A percentile compares a stretch with the other conserved stretches of the same genome.
Conservation (phyloP, 2,888 invertebrate genomes). For the Synanthedon myopaeformis region DNA sequence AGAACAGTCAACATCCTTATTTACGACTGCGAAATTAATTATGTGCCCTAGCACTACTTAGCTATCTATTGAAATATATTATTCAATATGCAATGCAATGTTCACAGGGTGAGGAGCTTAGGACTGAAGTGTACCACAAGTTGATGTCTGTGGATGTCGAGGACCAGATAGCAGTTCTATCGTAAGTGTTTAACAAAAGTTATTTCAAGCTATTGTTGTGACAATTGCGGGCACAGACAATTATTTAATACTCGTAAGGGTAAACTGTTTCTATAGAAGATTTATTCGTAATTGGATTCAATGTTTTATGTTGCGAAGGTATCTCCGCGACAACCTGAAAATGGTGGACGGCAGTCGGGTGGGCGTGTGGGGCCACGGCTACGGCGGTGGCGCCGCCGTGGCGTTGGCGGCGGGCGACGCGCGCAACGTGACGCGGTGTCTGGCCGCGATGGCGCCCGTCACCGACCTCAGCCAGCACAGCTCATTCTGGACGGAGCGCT, state of each 20-base stretch:
- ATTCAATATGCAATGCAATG: not conserved
- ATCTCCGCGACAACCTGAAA: constrained; percentile 81
- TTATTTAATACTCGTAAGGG: too few species aligned
- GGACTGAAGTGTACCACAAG: constrained; percentile 79
- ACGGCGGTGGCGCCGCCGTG: constrained; percentile 88
- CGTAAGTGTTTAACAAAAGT: constrained; percentile 47
- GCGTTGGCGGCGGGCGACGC: constrained; percentile 84
- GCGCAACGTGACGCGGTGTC: constrained; percentile 83
- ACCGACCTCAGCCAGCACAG: constrained; percentile 86
- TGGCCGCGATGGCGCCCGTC: constrained; percentile 88
- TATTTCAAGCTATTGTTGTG: not conserved
- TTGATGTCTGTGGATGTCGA: constrained; percentile 81
- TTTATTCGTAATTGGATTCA: too few species aligned
- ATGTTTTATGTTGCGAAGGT: constrained; percentile 43
- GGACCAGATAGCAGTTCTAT: constrained; percentile 78
- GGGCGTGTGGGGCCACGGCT: constrained; percentile 87
- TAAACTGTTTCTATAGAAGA: too few species aligned
- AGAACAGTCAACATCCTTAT: too few species aligned
- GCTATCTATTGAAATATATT: too few species aligned
- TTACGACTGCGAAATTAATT: too few species aligned
- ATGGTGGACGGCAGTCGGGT: constrained; percentile 85
- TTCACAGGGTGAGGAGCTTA: constrained; percentile 78
- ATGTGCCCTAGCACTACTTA: too few species aligned
- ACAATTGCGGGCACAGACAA: too few species aligned
- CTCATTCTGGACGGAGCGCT: constrained; percentile 91